A percentile compares a stretch with the other conserved stretches of the same genome.
These are phyloP conservation scores for Podarcis raffonei DNA, from an alignment of 2,113 vertebrate genomes.

Conservation along the genomic window DNA sequence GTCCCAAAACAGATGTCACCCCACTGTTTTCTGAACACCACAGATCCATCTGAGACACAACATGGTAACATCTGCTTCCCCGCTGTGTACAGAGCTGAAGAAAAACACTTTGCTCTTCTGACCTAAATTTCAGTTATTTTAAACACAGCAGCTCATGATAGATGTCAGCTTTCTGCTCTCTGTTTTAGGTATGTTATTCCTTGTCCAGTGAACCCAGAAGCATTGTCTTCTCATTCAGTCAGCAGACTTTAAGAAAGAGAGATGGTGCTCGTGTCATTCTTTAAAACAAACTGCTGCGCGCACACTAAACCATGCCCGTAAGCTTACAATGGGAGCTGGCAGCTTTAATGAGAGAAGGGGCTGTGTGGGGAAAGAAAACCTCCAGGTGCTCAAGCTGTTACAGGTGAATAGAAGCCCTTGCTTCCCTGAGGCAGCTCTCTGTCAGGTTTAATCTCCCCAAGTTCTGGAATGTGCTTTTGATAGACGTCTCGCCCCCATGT, in stretches of 20 bases:
- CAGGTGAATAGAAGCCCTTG: conserved; percentile 53
- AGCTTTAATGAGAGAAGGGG: conserved; percentile 47
- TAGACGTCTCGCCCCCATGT: conserved; percentile 52
- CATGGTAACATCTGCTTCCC: conserved; percentile 31
- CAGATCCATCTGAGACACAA: conserved; percentile 38
- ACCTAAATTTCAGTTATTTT: conserved; percentile 24
- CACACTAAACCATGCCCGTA: conserved; percentile 26
- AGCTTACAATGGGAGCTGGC: conserved; percentile 26
- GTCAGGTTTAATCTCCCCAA: conserved; percentile 57
- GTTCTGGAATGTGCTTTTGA: conserved; percentile 47
- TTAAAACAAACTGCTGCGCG: conserved; percentile 44
- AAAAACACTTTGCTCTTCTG: conserved; percentile 31
- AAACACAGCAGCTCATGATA: conserved; percentile 19
- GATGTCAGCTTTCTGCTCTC: not conserved
- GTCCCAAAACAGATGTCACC: conserved; percentile 52
- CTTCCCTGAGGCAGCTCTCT: conserved; percentile 46
- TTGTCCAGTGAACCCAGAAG: conserved; percentile 8
- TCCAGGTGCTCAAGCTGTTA: conserved; percentile 66
- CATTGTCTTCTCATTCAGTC: conserved; percentile 3
- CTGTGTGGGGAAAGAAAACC: conserved; percentile 45
- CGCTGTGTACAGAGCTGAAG: not conserved
- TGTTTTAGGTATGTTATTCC: not conserved
- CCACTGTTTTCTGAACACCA: conserved; percentile 31
- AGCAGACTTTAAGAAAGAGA: not conserved
- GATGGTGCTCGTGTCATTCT: conserved; percentile 40